Percentiles rank a stretch among this genome's conserved stretches.
These are phyloP conservation scores for Pempheris klunzingeri DNA, from an alignment of 2,797 vertebrate genomes.

Conservation along the genomic window DNA sequence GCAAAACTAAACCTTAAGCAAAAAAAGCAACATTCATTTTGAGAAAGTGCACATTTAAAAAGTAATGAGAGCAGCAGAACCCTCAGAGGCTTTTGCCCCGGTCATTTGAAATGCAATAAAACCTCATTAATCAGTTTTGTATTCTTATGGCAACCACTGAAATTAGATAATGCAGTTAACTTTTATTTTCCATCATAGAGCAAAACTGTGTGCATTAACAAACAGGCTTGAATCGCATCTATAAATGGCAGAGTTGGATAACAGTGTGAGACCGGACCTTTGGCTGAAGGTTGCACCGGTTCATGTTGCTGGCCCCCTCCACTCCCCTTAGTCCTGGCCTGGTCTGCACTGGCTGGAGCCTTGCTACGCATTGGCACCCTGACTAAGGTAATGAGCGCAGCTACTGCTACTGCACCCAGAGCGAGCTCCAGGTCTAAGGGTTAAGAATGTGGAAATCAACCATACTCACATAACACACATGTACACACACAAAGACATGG, in stretches of 20 bases:
- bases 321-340: constrained; percentile 52
- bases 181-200: constrained; percentile 55
- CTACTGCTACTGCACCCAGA: constrained; percentile 47
- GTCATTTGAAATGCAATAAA: constrained; percentile 43
- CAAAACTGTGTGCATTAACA: constrained; percentile 63
- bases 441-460: constrained; percentile 10
- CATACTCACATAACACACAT: background rate
- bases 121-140: constrained; percentile 14
- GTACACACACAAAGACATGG: background rate
- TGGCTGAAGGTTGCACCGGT: constrained; percentile 76
- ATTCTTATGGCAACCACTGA: constrained; percentile 26
- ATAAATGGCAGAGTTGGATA: constrained; percentile 84
- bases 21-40: constrained; percentile 11
- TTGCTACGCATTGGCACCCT: constrained; percentile 69
- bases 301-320: constrained; percentile 73
- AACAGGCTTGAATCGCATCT: constrained; percentile 71
- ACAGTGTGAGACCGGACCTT: constrained; percentile 82
- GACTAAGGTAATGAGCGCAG: constrained; percentile 46
- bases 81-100: background rate
- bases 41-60: constrained; percentile 25
- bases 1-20: constrained; percentile 24
- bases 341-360: constrained; percentile 50
- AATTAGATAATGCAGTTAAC: constrained; percentile 43
- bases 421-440: constrained; percentile 30
- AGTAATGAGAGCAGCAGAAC: constrained; percentile 24